Conservation (phyloP, 2,888 invertebrate genomes). For the Halocaridina rubra region DNA sequence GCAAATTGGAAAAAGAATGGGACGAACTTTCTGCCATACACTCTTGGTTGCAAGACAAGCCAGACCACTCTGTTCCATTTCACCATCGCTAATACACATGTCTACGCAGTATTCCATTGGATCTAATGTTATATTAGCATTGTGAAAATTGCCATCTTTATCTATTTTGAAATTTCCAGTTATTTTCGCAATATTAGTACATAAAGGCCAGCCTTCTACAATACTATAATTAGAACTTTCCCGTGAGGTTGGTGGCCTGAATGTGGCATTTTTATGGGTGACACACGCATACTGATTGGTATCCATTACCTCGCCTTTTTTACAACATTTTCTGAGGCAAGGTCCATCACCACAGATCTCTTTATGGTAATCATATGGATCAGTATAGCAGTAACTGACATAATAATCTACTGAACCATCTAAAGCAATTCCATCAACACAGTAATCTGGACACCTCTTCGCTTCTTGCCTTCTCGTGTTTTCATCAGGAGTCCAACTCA, state of each 20-base stretch:
- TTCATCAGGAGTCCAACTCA: not conserved
- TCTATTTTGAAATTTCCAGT: not conserved
- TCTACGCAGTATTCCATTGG: constrained; percentile 29
- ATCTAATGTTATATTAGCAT: not conserved
- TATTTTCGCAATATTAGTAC: not conserved
- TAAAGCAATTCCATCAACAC: constrained; percentile 17
- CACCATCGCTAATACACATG: not conserved
- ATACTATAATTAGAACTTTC: not conserved
- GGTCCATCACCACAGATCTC: not conserved
- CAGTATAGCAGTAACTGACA: constrained; percentile 16
- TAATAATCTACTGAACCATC: constrained; percentile 6
- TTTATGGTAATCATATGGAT: not conserved
- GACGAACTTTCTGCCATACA: not conserved
- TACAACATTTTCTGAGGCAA: constrained; percentile 38
- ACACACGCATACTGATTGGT: not conserved
- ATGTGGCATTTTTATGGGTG: not conserved
- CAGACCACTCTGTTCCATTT: not conserved
- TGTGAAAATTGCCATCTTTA: not conserved
- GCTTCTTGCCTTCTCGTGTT: not conserved
- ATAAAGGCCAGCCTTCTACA: constrained; percentile 17
- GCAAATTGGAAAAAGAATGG: not conserved
- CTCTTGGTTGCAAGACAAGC: not conserved
- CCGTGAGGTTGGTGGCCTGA: not conserved
- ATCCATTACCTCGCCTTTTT: constrained; percentile 16
- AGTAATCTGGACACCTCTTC: constrained; percentile 2